A percentile compares a stretch with the other conserved stretches of the same genome.
Evolutionary conservation across 2,113 vertebrate genomes (phyloP).

Genomic region (Burhinus bistriatus): DNA sequence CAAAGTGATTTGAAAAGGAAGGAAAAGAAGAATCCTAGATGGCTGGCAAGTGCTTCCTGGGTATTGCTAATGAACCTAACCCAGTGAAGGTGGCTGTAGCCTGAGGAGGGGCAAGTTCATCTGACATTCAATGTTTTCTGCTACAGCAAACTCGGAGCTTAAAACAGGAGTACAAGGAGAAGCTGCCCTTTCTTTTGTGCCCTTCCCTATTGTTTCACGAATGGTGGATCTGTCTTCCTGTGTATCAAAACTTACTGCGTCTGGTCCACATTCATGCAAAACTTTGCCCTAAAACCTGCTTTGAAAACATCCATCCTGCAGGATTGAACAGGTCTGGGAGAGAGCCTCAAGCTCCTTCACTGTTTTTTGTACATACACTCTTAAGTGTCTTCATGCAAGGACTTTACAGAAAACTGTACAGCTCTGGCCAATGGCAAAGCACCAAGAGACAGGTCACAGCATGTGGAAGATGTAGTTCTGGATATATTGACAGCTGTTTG

Average conservation of each 20-base stretch:
- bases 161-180: background rate
- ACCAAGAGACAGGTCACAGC: background rate
- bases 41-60: background rate
- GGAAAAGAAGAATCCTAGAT: background rate
- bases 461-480: background rate
- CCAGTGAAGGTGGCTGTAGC: rapidly evolving
- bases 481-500: background rate
- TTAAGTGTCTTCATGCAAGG: background rate
- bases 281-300: background rate
- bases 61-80: background rate
- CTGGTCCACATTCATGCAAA: background rate
- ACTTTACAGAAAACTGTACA: background rate
- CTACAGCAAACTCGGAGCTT: background rate
- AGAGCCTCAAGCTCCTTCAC: background rate
- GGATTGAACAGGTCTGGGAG: background rate
- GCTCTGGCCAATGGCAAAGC: background rate
- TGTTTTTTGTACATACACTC: rapidly evolving
- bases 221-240: background rate
- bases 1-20: background rate
- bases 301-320: background rate
- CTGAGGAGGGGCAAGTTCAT: background rate
- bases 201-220: background rate
- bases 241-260: background rate
- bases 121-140: background rate
- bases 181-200: background rate